Conservation (phyloP, 2,113 vertebrate genomes). For the Aldabrachelys gigantea region DNA sequence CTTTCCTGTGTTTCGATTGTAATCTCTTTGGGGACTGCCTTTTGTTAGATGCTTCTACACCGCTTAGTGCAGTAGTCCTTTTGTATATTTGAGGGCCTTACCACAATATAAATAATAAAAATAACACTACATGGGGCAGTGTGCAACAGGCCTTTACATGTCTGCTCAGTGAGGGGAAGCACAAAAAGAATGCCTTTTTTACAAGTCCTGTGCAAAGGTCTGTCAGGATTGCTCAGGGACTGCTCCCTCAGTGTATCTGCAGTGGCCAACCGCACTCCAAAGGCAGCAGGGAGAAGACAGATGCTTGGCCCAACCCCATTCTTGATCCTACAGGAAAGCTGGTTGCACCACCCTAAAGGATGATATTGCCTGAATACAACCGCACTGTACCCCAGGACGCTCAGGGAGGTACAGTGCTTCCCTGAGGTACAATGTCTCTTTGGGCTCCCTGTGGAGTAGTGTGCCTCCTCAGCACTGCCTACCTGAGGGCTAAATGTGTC, state of each 20-base stretch:
- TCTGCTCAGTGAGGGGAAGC: background rate
- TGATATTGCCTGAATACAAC: background rate
- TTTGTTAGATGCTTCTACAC: background rate
- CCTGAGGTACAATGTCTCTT: background rate
- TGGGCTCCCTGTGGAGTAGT: background rate
- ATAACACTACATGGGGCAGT: background rate
- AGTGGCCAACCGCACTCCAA: background rate
- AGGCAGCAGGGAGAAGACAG: background rate
- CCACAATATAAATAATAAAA: background rate
- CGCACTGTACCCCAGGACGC: background rate
- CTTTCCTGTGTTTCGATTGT: accelerated
- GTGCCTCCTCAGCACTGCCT: accelerated
- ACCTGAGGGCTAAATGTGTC: background rate
- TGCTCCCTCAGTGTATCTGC: background rate
- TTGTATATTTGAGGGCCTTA: background rate
- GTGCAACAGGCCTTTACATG: background rate
- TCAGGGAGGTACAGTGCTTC: background rate
- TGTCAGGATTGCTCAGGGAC: background rate
- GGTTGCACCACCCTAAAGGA: background rate
- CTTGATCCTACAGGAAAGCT: background rate
- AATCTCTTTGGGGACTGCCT: background rate
- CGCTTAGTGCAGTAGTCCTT: background rate
- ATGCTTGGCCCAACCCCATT: background rate
- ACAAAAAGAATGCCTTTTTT: accelerated
- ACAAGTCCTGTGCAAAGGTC: background rate